phyloP scores from a whole-genome alignment of 2,113 vertebrate species.

The Tychaedon coryphoeus region DNA sequence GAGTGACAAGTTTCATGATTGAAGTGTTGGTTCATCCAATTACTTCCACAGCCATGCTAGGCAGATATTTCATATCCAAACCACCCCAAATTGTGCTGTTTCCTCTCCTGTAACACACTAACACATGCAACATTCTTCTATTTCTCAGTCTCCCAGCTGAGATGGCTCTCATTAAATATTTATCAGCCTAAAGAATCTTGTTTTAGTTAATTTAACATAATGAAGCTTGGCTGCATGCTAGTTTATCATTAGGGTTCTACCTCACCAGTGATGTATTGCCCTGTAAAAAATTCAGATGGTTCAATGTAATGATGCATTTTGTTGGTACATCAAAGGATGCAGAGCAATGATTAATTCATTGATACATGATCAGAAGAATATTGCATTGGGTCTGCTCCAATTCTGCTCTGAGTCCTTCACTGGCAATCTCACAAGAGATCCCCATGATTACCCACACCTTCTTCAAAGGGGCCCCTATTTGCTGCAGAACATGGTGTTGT shows the following conservation, averaged over 20 bases:
- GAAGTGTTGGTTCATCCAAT: not conserved
- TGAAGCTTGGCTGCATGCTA: not conserved
- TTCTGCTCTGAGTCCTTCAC: not conserved
- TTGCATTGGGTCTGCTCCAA: not conserved
- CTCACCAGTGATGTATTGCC: not conserved
- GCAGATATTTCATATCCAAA: not conserved
- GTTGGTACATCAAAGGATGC: not conserved
- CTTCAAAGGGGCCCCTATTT: not conserved
- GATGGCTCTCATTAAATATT: not conserved
- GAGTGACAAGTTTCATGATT: not conserved
- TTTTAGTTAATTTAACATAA: conserved; percentile 33
- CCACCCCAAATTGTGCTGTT: not conserved
- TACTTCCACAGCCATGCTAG: not conserved
- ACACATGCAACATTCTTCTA: not conserved
- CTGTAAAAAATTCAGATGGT: not conserved
- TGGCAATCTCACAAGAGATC: not conserved
- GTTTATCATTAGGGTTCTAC: not conserved
- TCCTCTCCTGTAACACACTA: not conserved
- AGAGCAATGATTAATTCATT: conserved; percentile 2
- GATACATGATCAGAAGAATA: not conserved
- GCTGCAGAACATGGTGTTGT: not conserved
- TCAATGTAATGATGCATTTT: conserved; percentile 23
- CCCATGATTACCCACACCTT: not conserved
- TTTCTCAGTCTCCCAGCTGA: not conserved
- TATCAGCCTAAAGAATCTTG: not conserved